Conservation (phyloP, 2,888 invertebrate genomes). For the Tanypteryx hageni region DNA sequence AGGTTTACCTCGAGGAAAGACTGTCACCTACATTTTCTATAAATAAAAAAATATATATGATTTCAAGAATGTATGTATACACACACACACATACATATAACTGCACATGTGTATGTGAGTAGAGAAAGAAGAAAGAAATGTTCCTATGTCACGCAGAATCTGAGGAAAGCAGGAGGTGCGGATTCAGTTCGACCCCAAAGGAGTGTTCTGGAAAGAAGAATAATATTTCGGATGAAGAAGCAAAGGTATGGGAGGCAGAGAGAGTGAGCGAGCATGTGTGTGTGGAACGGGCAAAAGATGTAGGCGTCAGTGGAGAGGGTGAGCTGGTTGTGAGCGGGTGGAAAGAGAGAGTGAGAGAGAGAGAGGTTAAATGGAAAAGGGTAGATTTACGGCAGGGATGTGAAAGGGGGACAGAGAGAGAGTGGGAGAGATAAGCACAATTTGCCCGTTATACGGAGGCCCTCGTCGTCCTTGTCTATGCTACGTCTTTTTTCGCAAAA, state of each 20-base stretch:
- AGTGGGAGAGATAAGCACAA: neutral
- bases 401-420: neutral
- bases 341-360: neutral
- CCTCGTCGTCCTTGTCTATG: neutral
- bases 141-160: conserved; percentile 46
- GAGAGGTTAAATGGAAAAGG: neutral
- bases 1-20: neutral
- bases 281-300: neutral
- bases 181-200: conserved; percentile 27
- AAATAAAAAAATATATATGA: neutral
- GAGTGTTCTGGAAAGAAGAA: conserved; percentile 8
- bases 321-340: neutral
- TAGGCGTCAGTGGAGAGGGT: neutral
- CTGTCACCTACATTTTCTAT: neutral
- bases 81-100: neutral
- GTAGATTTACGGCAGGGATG: neutral
- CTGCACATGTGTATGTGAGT: neutral
- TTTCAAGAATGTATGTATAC: no score
- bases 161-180: neutral
- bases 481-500: neutral
- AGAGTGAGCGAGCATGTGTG: neutral
- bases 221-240: neutral
- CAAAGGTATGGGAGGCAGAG: no score
- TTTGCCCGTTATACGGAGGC: neutral
- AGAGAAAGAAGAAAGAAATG: conserved; percentile 37